Evolutionary conservation across 2,113 vertebrate genomes (phyloP).

Genomic region (Chaetodon auriga): DNA sequence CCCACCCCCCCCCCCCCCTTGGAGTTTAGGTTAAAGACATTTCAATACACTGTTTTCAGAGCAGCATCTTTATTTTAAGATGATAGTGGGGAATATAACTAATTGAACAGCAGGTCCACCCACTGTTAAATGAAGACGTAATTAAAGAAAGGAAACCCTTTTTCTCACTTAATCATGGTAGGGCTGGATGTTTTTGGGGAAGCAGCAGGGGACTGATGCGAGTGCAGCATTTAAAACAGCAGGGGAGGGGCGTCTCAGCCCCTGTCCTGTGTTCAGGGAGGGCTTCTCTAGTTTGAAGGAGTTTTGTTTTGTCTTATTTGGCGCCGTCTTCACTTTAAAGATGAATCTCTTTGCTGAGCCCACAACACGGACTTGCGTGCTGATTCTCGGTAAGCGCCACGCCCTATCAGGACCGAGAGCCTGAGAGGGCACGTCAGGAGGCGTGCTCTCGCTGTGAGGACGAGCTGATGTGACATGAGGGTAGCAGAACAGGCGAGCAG

Average conservation of each 20-base stretch:
- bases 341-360: background rate
- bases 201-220: slow-evolving; percentile 11
- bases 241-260: background rate
- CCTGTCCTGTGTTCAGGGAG: background rate
- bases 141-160: slow-evolving; percentile 3
- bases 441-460: slow-evolving; percentile 8
- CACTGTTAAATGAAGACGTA: slow-evolving; percentile 15
- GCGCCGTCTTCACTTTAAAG: background rate
- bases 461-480: slow-evolving; percentile 29
- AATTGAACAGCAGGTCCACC: slow-evolving; percentile 29
- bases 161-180: background rate
- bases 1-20: no score
- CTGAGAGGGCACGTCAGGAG: slow-evolving; percentile 14
- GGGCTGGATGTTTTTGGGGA: slow-evolving; percentile 11
- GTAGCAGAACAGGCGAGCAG: slow-evolving; percentile 39
- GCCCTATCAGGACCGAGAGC: slow-evolving; percentile 13
- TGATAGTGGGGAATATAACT: background rate
- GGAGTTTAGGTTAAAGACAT: background rate
- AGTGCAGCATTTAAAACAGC: slow-evolving; percentile 34
- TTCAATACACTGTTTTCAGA: background rate
- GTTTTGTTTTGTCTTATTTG: slow-evolving; percentile 8
- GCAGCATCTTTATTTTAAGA: background rate
- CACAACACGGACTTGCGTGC: background rate
- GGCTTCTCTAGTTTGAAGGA: background rate
- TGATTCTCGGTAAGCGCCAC: background rate